Evolutionary conservation across 2,113 vertebrate genomes (phyloP).

Genomic region (Formicarius rufipectus): DNA sequence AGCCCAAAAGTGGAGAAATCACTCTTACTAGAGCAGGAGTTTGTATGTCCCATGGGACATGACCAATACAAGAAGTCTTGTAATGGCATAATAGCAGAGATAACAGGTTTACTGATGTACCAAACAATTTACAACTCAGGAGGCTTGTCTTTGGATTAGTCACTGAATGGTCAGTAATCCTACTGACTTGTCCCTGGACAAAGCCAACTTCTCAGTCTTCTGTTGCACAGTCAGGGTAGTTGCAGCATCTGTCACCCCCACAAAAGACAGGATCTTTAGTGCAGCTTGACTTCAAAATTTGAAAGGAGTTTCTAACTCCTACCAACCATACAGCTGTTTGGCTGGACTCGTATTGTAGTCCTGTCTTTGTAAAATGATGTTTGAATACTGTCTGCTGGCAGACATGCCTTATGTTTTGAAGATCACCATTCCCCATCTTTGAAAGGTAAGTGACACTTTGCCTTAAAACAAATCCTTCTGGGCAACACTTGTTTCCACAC

Average conservation of each 20-base stretch:
- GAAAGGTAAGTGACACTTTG: neutral
- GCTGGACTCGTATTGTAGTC: neutral
- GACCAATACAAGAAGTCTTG: neutral
- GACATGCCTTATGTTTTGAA: neutral
- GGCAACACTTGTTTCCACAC: neutral
- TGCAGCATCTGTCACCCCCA: fast-evolving
- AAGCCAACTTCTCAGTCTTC: fast-evolving
- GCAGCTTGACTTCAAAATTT: fast-evolving
- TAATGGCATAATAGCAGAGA: neutral
- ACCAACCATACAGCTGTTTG: neutral
- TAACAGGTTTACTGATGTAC: neutral
- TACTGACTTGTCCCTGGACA: fast-evolving
- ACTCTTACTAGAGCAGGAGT: neutral
- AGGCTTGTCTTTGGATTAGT: neutral
- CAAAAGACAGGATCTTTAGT: fast-evolving
- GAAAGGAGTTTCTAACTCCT: neutral
- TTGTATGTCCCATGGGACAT: neutral
- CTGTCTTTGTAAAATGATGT: neutral
- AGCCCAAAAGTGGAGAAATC: neutral
- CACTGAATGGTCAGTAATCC: neutral
- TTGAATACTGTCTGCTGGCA: neutral
- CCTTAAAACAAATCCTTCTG: neutral
- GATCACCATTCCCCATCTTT: too few species aligned
- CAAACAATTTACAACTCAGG: neutral
- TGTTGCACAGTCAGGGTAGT: neutral